Evolutionary conservation across 2,888 invertebrate genomes (phyloP).

Genomic region (Hydrotaea diabolus): DNA sequence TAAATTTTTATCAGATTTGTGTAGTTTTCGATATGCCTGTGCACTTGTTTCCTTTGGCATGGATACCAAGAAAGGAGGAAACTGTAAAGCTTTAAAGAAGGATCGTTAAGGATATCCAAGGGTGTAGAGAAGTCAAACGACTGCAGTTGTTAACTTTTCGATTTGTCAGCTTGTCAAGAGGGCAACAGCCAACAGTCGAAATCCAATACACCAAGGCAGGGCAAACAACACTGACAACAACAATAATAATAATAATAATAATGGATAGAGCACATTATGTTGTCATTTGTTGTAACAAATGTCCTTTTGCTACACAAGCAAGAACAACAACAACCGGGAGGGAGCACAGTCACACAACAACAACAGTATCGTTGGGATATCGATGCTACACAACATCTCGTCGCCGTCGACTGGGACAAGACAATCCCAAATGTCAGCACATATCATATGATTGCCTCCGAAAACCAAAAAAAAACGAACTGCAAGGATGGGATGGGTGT

Average conservation of each 20-base stretch:
- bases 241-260: constrained; percentile 25
- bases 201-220: neutral
- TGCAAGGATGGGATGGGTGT: neutral
- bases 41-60: neutral
- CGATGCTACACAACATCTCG: neutral
- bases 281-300: constrained; percentile 38
- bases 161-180: constrained; percentile 45
- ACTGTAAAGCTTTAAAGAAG: neutral
- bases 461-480: no score
- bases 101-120: neutral
- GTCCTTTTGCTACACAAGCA: constrained; percentile 32
- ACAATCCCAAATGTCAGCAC: constrained; percentile 35
- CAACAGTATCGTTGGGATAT: neutral
- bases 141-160: constrained; percentile 54
- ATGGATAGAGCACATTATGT: constrained; percentile 16
- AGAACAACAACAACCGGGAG: neutral
- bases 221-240: no score
- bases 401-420: neutral
- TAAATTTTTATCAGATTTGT: neutral
- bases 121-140: constrained; percentile 42
- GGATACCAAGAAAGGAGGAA: neutral
- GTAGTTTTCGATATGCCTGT: neutral
- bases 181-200: constrained; percentile 6
- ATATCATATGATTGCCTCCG: constrained; percentile 40
- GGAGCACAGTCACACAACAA: neutral